Evolutionary conservation across 2,888 invertebrate species (phyloP), one percentile per base, ranked within the genome.

Genomic region (Aporophyla nigra): DNA sequence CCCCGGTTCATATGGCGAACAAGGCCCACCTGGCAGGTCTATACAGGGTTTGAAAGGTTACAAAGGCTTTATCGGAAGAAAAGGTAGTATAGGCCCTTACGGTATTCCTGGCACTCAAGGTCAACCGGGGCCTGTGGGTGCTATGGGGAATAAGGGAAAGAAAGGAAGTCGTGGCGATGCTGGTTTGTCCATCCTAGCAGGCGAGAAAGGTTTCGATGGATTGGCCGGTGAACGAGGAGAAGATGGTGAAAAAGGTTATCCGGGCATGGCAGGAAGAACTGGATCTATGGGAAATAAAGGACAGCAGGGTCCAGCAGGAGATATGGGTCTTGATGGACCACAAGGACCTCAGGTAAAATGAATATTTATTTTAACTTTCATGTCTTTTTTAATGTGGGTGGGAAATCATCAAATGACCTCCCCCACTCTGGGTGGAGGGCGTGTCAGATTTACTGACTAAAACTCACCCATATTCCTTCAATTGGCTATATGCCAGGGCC

Each of bases 51-150:
- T 88, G 27, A 86, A 87, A 49, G 98, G 98, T 24, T 91, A 95
- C 16, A 98, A 98, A 92, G 98, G 98, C 6, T 97, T 97, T 83
- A 94, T 96, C 1, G 98, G 98, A 53, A 93, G 97, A 66, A 97
- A 96, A 43, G 98, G 98, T 59, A 97, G 97, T 77, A 91, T 93
- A 58, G 98, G 98, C 24, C 97, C 97, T 0, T 95, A 93, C 56
- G 98, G 98, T 67, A 91, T 93, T 6, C 93, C 97, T 9, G 98
- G 98, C 53, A 88, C 90, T 16, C 89, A 71, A 70, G 96, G 96
- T 33, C 53, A 65, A 73, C 83, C 5, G 43, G 98, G 98, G 16
- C 91, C 95, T 0, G 97, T 97, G 88, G 98, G 98, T 10, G 95
- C 97, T 76, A 95, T 97, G 0, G 98, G 98, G n/a, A 76, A 74